Base-by-base conservation (phyloP, 1,140 invertebrate species). In the Pachyrhynchus sulphureomaculatus region DNA sequence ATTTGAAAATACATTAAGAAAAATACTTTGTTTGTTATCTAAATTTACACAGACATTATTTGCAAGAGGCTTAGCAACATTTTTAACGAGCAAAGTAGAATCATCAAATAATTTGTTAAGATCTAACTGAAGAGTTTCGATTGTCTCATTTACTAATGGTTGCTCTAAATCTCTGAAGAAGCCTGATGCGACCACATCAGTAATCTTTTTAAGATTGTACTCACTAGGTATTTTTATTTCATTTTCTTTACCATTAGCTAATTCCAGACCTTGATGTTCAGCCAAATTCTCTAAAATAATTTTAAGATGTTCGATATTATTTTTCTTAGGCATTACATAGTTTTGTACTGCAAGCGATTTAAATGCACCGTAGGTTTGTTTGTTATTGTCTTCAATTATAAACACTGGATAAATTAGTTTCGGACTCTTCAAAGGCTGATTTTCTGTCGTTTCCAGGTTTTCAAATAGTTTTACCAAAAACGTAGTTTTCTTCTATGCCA, bases 41-140 rank as follows among this genome's bases (percentile, higher is more conserved):
- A 15, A 5, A 10, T 51, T 52, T 20, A 59, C 13, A 17, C 23
- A 51, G 5, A 51, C 26, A 26, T 59, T 59, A 4, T 18, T 51
- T 2, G 1, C 15, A 17, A 17, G 6, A 48, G 5, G 12, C 1
- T 2, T 4, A 34, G 34, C 47, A 9, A 51, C n/a, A 51, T 47
- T 59, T 23, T 9, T 39, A 9, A 59, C 57, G 3, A 51, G 13
- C 10, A 51, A 8, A 23, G 42, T 9, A 2, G 47, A 32, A 17
- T 58, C 10, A 24, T 41, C 5, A 5, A 49, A 32, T 3, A 29
- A 1, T 42, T 42, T 29, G 15, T 59, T 44, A 17, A 59, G 13
- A 2, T 24, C n/a, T 18, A 12, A n/a, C 32, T 59, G 47, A 29
- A 51, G 32, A 17, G 1, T 42, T 15, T 51, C 47, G 6, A 42